These are phyloP conservation scores for Parauchenoglanis ngamensis DNA, from an alignment of 2,797 vertebrate species.

Conservation along the genomic window DNA sequence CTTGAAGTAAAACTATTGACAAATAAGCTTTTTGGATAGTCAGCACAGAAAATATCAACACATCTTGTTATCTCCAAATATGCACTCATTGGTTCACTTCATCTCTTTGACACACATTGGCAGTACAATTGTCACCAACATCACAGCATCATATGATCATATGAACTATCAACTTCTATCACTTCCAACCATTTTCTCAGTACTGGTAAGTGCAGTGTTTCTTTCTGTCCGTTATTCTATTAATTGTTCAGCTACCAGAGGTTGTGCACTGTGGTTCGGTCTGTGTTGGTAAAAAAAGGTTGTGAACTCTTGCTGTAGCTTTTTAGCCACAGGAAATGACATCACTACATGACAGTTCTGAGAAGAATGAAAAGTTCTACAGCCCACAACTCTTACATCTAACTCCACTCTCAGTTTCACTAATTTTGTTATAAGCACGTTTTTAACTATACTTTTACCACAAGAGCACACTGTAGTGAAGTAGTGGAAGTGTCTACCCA, in stretches of 20 bases:
- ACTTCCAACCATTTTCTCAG: background rate
- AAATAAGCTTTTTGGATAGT: background rate
- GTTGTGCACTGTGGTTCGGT: background rate
- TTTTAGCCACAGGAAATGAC: background rate
- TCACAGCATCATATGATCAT: background rate
- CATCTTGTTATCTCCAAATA: background rate
- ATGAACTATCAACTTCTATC: background rate
- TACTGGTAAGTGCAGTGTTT: background rate
- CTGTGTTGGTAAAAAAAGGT: background rate
- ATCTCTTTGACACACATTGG: background rate
- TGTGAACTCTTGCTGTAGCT: background rate
- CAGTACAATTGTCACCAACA: background rate
- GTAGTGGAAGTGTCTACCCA: background rate
- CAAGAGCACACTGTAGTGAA: background rate
- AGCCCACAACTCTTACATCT: background rate
- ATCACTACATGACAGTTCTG: background rate
- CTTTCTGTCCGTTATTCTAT: background rate
- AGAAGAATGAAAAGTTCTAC: background rate
- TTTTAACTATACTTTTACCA: background rate
- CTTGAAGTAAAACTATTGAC: background rate
- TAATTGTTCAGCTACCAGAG: background rate
- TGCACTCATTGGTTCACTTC: background rate
- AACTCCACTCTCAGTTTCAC: background rate
- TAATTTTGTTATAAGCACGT: background rate
- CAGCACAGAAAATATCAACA: background rate